Percentiles rank a stretch among this genome's conserved stretches.
phyloP scores from a whole-genome alignment of 2,888 invertebrate species.

The Lasioglossum vierecki region DNA sequence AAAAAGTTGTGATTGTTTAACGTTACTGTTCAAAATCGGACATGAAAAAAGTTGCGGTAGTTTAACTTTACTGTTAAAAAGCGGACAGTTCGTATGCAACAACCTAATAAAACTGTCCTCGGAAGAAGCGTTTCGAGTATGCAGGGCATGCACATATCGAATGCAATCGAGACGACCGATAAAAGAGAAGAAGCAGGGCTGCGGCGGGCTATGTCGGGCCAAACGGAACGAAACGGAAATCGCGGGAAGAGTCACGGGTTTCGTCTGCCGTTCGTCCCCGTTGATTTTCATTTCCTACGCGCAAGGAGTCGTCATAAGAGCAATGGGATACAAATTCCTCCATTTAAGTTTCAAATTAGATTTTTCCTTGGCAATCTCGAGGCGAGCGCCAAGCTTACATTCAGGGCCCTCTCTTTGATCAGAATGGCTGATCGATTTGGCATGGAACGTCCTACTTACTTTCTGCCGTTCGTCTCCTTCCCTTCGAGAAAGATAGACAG shows the following conservation, averaged over 20 bases:
- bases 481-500: not conserved
- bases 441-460: conserved; percentile 69
- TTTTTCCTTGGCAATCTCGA: conserved; percentile 69
- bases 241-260: conserved; percentile 28
- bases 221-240: conserved; percentile 26
- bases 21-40: no score
- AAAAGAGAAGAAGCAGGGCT: no score
- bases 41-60: no score
- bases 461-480: conserved; percentile 52
- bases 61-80: no score
- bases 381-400: conserved; percentile 65
- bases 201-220: not conserved
- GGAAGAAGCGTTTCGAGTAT: not conserved
- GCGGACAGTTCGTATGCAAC: no score
- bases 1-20: no score
- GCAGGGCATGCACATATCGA: not conserved
- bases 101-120: not conserved
- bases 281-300: conserved; percentile 68
- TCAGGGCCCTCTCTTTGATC: conserved; percentile 70
- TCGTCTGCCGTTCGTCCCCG: not conserved
- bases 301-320: conserved; percentile 68
- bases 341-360: conserved; percentile 74
- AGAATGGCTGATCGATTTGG: conserved; percentile 73
- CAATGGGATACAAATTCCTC: conserved; percentile 71
- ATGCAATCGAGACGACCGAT: not conserved